Evolutionary conservation across 2,888 invertebrate species (phyloP).

Genomic region (Dicranocentrus wangi): DNA sequence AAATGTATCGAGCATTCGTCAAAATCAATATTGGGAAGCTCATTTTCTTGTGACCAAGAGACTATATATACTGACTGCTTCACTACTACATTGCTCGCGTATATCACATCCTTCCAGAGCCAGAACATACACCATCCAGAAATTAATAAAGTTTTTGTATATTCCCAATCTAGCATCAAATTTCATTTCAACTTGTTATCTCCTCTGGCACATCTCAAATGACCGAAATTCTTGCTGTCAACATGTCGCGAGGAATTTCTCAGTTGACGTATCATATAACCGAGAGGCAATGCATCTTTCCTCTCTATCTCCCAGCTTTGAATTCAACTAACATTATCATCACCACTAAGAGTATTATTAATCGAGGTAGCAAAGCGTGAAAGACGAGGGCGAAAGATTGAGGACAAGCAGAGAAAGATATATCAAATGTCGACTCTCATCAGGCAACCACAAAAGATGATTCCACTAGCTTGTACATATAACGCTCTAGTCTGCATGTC

Average conservation of each 20-base stretch:
- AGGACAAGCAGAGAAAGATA: conserved; percentile 42
- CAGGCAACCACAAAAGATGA: conserved; percentile 45
- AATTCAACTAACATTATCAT: conserved; percentile 33
- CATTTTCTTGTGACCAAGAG: too few relatives aligned
- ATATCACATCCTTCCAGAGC: too few relatives aligned
- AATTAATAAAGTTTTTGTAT: conserved; percentile 8
- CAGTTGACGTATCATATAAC: conserved; percentile 48
- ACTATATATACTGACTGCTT: too few relatives aligned
- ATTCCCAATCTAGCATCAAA: conserved; percentile 39
- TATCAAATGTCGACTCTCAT: conserved; percentile 57
- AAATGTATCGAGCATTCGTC: too few relatives aligned
- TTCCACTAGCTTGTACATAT: not conserved
- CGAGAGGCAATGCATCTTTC: conserved; percentile 1
- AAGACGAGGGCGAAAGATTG: conserved; percentile 46
- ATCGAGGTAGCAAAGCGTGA: conserved; percentile 53
- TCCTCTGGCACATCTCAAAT: conserved; percentile 41
- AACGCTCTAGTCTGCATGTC: too few relatives aligned
- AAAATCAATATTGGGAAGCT: too few relatives aligned
- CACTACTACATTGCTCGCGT: too few relatives aligned
- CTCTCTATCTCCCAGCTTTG: conserved; percentile 16
- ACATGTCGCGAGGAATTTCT: conserved; percentile 50
- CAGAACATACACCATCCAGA: too few relatives aligned
- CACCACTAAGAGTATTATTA: conserved; percentile 54
- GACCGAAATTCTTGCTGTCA: conserved; percentile 43
- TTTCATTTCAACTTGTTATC: conserved; percentile 45